Conservation (phyloP, 2,888 invertebrate species). For the Digitonthophagus gazella region DNA sequence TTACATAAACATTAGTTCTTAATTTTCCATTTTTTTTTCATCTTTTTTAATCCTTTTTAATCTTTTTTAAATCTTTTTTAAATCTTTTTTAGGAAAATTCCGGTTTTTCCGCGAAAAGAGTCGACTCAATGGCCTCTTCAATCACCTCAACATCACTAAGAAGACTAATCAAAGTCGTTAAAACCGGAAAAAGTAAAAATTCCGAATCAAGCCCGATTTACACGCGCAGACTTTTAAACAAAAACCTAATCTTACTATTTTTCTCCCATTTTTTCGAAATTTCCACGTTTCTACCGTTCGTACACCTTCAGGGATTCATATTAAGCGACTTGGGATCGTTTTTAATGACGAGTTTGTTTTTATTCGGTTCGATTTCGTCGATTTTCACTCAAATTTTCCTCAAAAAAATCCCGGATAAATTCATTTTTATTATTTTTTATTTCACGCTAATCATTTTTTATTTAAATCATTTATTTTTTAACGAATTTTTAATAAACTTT, state of each 20-base stretch:
- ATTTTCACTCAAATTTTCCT: constrained; percentile 56
- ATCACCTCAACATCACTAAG: constrained; percentile 77
- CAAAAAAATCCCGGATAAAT: constrained; percentile 55
- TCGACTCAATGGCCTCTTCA: constrained; percentile 70
- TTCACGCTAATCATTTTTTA: constrained; percentile 60
- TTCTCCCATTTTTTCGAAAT: constrained; percentile 63
- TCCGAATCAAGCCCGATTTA: constrained; percentile 50
- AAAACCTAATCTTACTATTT: constrained; percentile 58
- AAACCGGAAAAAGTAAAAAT: constrained; percentile 41
- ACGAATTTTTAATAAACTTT: constrained; percentile 31
- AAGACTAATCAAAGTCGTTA: constrained; percentile 63
- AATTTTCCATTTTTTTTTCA: too few species aligned
- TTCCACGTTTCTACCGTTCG: constrained; percentile 63
- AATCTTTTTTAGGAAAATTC: too few species aligned
- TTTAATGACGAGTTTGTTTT: constrained; percentile 61
- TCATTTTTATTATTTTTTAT: constrained; percentile 53
- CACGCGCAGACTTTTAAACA: constrained; percentile 54
- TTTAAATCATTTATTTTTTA: not conserved
- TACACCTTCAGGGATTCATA: constrained; percentile 55
- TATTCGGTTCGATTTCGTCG: constrained; percentile 60
- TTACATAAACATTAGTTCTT: too few species aligned
- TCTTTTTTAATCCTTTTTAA: too few species aligned
- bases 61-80: too few species aligned
- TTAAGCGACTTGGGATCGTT: constrained; percentile 56
- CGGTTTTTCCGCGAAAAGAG: constrained; percentile 56